Percentiles rank a stretch among this genome's conserved stretches.
Evolutionary conservation across 37 sponge, comb jelly and placozoan species (phyloP).

Genomic region (Agelas oroides): DNA sequence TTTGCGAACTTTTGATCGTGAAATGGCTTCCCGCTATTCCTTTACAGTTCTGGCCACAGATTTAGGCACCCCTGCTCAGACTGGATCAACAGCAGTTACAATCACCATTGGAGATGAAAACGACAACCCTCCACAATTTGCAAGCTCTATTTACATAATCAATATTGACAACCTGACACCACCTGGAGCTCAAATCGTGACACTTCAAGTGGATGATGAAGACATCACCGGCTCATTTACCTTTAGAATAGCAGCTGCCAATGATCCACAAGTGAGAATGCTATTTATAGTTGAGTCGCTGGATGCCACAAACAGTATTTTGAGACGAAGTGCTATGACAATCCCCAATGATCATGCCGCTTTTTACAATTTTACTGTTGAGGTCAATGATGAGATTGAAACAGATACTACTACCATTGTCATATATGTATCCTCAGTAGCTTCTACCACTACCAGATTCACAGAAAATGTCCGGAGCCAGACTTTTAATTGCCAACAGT

Average conservation of each 20-base stretch:
- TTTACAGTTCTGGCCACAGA: conserved; percentile 48
- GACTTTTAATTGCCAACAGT: neutral
- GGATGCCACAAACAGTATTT: neutral
- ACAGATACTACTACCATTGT: conserved; percentile 28
- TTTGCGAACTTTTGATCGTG: conserved; percentile 45
- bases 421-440: conserved; percentile 34
- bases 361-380: conserved; percentile 56
- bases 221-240: conserved; percentile 14
- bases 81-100: conserved; percentile 13
- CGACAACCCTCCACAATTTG: conserved; percentile 58
- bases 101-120: conserved; percentile 53
- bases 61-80: conserved; percentile 34
- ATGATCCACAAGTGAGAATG: neutral
- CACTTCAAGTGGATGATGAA: conserved; percentile 43
- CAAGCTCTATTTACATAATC: conserved; percentile 12
- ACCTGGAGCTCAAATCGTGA: conserved; percentile 14
- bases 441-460: conserved; percentile 13
- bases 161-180: conserved; percentile 34
- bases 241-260: neutral
- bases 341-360: neutral
- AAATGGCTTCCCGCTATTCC: neutral
- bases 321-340: neutral
- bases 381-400: conserved; percentile 29
- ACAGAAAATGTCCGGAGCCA: conserved; percentile 10
- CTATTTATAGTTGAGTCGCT: conserved; percentile 8